Conservation (phyloP, 1,140 invertebrate genomes). For the Frieseomelitta varia region DNA sequence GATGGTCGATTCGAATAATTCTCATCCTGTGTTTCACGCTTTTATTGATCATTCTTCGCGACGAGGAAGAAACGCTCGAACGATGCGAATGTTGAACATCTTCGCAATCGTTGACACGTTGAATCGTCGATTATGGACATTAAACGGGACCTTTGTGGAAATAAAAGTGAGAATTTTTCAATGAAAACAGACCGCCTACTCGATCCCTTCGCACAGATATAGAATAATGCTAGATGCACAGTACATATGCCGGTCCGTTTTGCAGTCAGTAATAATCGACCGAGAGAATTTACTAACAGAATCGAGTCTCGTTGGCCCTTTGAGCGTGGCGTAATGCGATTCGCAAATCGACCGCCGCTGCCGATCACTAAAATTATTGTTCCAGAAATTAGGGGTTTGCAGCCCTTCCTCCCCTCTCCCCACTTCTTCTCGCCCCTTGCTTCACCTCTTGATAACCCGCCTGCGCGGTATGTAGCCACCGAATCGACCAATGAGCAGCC, state of each 20-base stretch:
- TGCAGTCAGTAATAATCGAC: slow-evolving; percentile 15
- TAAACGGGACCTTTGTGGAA: not conserved
- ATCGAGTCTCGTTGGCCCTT: slow-evolving; percentile 56
- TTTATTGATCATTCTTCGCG: not conserved
- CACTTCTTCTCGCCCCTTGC: too few species aligned
- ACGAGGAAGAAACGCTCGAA: too few species aligned
- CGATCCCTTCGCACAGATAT: not conserved
- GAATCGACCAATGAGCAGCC: slow-evolving; percentile 62
- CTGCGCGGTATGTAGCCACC: slow-evolving; percentile 37
- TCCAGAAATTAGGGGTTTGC: slow-evolving; percentile 56
- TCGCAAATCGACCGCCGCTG: slow-evolving; percentile 54
- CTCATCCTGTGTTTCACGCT: not conserved
- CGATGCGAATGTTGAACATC: not conserved
- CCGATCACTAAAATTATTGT: slow-evolving; percentile 64
- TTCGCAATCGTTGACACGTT: not conserved
- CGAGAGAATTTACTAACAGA: slow-evolving; percentile 38
- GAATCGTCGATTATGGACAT: slow-evolving; percentile 26
- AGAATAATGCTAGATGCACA: too few species aligned
- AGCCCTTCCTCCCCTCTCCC: not conserved
- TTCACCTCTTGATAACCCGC: slow-evolving; percentile 14
- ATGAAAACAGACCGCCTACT: slow-evolving; percentile 55
- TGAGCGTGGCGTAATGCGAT: slow-evolving; percentile 53
- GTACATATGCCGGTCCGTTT: not conserved
- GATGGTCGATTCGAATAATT: too few species aligned
- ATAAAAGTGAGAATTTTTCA: slow-evolving; percentile 20